Evolutionary conservation across 2,113 vertebrate species (phyloP).

Genomic region (Eclectus roratus): DNA sequence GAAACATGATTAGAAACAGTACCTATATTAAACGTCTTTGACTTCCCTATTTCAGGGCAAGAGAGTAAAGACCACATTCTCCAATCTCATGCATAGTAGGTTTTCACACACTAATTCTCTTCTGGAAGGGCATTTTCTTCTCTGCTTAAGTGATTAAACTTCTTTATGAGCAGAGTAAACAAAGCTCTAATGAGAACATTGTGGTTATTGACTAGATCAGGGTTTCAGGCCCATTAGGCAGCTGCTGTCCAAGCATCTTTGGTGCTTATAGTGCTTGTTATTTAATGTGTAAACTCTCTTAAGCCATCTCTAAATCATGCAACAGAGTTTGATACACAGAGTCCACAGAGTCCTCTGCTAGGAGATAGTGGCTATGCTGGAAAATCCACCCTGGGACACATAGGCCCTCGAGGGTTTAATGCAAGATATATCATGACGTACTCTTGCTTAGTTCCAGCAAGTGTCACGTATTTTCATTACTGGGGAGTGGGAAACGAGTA

Average conservation of each 20-base stretch:
- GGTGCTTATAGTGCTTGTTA: not conserved
- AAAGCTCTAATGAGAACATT: constrained; percentile 22
- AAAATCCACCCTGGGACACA: not conserved
- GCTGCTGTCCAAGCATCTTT: constrained; percentile 10
- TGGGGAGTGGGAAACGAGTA: not conserved
- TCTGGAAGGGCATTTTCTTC: not conserved
- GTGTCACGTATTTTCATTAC: not conserved
- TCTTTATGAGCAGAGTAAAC: not conserved
- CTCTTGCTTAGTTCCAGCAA: not conserved
- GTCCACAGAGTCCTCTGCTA: not conserved
- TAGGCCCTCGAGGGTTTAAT: not conserved
- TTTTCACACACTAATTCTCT: not conserved
- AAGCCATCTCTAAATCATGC: constrained; percentile 29
- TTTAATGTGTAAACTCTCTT: constrained; percentile 34
- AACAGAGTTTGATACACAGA: not conserved
- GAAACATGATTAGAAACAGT: not conserved
- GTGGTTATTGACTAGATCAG: not conserved
- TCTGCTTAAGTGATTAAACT: constrained; percentile 5
- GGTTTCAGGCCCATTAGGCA: not conserved
- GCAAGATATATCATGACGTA: not conserved
- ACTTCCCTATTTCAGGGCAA: not conserved
- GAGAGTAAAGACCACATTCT: not conserved
- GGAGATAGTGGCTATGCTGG: not conserved
- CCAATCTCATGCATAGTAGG: not conserved
- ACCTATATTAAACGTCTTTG: not conserved